Evolutionary conservation across 2,888 invertebrate species (phyloP), one percentile per base, ranked within the genome.

Genomic region (Laspeyria flexula): DNA sequence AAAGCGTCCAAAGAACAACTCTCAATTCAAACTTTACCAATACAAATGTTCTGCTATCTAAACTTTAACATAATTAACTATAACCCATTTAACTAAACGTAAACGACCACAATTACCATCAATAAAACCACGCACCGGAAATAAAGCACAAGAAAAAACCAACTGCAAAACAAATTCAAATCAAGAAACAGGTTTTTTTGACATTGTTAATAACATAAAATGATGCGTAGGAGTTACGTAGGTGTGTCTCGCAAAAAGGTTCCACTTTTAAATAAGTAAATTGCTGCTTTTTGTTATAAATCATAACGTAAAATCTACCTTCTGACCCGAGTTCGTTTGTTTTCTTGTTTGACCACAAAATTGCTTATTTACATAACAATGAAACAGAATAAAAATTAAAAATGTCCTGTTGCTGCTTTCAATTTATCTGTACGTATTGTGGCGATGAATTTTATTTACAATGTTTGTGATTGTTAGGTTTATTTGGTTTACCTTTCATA

Each of bases 211-310:
- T 75, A 67, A 64, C 66, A 68, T 51, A 60, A 65, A 62, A 71
- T 66, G 65, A 58, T 60, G 71, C 52, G 68, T 69, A 53, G 69
- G 69, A 30, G 66, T 49, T 46, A 40, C 51, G 76, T 75, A 60
- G 75, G 76, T 64, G 76, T 68, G 70, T 64, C 57, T 67, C 66
- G 81, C 77, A 80, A 82, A 81, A 81, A 80, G 76, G 72, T 65
- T 21, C 70, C 70, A 74, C 54, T 71, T 51, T 41, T 45, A 52
- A 52, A 73, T 75, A 67, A 76, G 73, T 64, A 69, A 66, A 64
- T 66, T 66, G 55, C 57, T 74, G 77, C 11, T 81, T 82, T 83
- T 80, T 75, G 78, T 78, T 66, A 81, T 80, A 79, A 81, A 81
- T 79, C 81, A 65, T 50, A 68, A 63, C 43, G 46, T 43, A 43